Percentiles rank a stretch among this genome's conserved stretches.
Evolutionary conservation across 2,888 invertebrate species (phyloP).

Genomic region (Caenorhabditis virilis): DNA sequence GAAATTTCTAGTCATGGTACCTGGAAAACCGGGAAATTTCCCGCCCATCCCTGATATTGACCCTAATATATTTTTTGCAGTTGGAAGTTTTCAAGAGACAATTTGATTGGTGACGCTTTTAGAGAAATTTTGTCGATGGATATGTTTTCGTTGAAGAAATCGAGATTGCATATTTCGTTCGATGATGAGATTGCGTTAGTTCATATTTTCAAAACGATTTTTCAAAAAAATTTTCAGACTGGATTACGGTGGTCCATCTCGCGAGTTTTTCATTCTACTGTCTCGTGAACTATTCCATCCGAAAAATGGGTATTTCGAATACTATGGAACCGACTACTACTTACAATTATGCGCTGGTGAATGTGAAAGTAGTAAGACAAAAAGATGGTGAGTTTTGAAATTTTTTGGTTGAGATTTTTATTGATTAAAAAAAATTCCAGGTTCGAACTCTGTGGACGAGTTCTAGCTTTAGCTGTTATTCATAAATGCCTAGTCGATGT

Average conservation of each 20-base stretch:
- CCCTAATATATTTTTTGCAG: slow-evolving; percentile 1
- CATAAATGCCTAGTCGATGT: slow-evolving; percentile 95
- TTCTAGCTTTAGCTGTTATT: slow-evolving; percentile 89
- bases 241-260: slow-evolving; percentile 95
- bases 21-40: too few relatives aligned
- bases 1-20: too few relatives aligned
- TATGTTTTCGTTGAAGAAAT: slow-evolving; percentile 91
- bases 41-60: too few relatives aligned
- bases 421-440: slow-evolving; percentile 13
- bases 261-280: slow-evolving; percentile 96
- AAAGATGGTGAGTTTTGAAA: slow-evolving; percentile 8
- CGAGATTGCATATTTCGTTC: slow-evolving; percentile 86
- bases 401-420: not conserved
- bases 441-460: slow-evolving; percentile 76
- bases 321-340: slow-evolving; percentile 94
- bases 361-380: slow-evolving; percentile 9
- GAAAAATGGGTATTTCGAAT: slow-evolving; percentile 96
- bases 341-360: slow-evolving; percentile 82
- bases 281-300: slow-evolving; percentile 96
- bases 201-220: too few relatives aligned
- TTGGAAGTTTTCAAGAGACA: slow-evolving; percentile 80
- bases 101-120: slow-evolving; percentile 92
- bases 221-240: slow-evolving; percentile 71
- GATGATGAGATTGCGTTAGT: slow-evolving; percentile 83
- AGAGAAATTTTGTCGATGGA: slow-evolving; percentile 93